These are phyloP conservation scores for Diadophis punctatus DNA, from an alignment of 2,113 vertebrate species.

Conservation along the genomic window DNA sequence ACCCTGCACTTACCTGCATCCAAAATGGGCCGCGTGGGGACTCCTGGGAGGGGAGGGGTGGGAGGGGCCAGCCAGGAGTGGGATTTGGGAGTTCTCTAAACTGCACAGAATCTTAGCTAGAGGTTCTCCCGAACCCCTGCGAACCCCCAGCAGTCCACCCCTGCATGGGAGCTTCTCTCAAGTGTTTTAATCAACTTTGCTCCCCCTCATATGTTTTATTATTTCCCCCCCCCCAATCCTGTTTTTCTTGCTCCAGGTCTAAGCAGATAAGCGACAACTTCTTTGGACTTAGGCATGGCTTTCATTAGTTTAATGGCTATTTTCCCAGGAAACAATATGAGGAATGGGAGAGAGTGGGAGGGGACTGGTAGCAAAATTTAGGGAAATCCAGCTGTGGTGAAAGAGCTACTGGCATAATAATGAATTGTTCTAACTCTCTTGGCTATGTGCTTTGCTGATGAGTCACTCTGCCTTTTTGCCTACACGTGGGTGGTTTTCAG, in stretches of 20 bases:
- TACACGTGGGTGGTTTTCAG: neutral
- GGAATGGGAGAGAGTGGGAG: neutral
- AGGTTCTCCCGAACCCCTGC: too few relatives aligned
- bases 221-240: neutral
- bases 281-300: neutral
- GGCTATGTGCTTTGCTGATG: neutral
- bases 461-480: neutral
- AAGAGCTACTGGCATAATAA: neutral
- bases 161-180: neutral
- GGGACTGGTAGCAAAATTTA: neutral
- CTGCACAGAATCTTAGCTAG: too few relatives aligned
- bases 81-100: too few relatives aligned
- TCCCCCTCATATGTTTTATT: neutral
- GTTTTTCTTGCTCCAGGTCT: neutral
- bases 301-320: neutral
- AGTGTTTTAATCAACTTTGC: neutral
- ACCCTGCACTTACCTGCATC: too few relatives aligned
- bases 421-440: neutral
- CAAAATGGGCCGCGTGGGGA: too few relatives aligned
- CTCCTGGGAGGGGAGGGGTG: too few relatives aligned
- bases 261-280: neutral
- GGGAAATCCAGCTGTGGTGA: neutral
- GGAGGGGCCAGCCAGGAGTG: too few relatives aligned
- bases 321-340: neutral
- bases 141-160: too few relatives aligned